Evolutionary conservation across 2,888 invertebrate genomes (phyloP).

Genomic region (Apocheima hispidaria): DNA sequence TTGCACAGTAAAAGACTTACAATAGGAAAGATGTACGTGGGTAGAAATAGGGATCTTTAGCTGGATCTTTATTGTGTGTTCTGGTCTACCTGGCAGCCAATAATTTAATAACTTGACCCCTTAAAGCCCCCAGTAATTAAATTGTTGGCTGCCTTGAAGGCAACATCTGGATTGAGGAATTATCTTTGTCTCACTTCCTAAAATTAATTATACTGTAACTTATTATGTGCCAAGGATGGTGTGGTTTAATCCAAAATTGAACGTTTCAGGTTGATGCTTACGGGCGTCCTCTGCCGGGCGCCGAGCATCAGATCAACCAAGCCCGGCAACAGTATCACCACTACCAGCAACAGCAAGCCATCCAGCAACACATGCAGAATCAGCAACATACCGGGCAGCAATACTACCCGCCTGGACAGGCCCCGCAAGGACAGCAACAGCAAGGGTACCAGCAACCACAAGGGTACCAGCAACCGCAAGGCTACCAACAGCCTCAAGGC

Average conservation of each 20-base stretch:
- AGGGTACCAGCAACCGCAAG: constrained; percentile 40
- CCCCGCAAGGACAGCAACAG: constrained; percentile 54
- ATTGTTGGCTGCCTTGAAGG: no score
- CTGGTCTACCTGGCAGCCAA: no score
- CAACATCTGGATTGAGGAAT: no score
- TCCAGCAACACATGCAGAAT: constrained; percentile 39
- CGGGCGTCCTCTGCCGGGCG: constrained; percentile 73
- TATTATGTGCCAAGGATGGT: no score
- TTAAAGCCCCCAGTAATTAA: no score
- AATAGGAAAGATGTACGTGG: no score
- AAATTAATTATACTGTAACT: no score
- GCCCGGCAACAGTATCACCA: constrained; percentile 65
- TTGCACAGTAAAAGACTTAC: no score
- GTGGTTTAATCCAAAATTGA: background rate
- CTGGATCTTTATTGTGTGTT: no score
- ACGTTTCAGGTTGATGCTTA: constrained; percentile 70
- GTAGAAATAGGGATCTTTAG: no score
- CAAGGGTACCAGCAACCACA: constrained; percentile 48
- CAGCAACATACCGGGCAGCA: constrained; percentile 50
- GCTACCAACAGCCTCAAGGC: constrained; percentile 41
- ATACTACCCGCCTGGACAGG: constrained; percentile 49
- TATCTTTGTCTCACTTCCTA: no score
- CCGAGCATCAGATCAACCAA: constrained; percentile 74
- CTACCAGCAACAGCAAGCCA: constrained; percentile 61
- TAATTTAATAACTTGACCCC: no score